A percentile compares a stretch with the other conserved stretches of the same genome.
Conservation (phyloP, 2,888 invertebrate genomes). For the Morpho achilles region DNA sequence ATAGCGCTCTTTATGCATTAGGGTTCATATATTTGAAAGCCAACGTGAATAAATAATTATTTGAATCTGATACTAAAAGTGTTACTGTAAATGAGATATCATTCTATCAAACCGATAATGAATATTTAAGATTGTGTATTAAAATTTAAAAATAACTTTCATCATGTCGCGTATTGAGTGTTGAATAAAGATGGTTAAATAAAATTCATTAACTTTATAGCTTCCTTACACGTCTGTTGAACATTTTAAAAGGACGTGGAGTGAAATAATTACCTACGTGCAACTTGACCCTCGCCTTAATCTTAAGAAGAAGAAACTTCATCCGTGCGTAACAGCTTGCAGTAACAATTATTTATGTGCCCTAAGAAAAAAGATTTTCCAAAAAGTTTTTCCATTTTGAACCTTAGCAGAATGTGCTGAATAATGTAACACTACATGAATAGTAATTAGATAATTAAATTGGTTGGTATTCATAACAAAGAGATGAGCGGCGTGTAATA, state of each 20-base stretch:
- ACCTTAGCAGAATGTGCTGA: conserved; percentile 36
- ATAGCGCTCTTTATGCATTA: no score
- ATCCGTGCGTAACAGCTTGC: conserved; percentile 76
- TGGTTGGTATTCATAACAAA: conserved; percentile 1
- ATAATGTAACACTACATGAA: conserved; percentile 25
- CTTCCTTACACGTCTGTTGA: conserved; percentile 17
- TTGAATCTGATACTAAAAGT: no score
- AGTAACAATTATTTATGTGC: conserved; percentile 70
- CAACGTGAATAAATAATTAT: no score
- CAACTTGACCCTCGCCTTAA: conserved; percentile 57
- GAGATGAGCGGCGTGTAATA: no score
- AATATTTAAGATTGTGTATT: no score
- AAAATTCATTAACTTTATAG: conserved; percentile 38
- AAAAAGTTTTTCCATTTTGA: conserved; percentile 74
- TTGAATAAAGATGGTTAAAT: neutral
- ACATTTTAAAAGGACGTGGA: conserved; percentile 46
- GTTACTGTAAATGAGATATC: no score
- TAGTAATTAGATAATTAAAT: conserved; percentile 20
- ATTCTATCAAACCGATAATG: no score
- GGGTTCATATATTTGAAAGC: no score
- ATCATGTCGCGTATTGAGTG: no score
- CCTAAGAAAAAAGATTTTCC: conserved; percentile 58
- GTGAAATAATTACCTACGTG: conserved; percentile 73
- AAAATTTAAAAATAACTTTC: no score
- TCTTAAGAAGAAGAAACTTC: conserved; percentile 46